These are phyloP conservation scores for Sisor rabdophorus DNA, from an alignment of 2,113 vertebrate species.

Conservation along the genomic window DNA sequence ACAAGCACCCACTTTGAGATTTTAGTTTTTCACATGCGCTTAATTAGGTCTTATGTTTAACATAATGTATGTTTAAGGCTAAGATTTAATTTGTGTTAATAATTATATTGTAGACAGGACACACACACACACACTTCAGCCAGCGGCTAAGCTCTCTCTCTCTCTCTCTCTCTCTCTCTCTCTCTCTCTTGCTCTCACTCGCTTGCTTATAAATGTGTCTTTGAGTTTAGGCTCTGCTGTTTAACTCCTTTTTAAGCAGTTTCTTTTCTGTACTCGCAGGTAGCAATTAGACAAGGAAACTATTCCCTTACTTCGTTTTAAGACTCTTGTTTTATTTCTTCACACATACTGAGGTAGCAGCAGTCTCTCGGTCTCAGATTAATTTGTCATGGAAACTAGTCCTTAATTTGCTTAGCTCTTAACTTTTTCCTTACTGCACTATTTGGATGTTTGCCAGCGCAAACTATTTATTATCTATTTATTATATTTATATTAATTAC, in stretches of 20 bases:
- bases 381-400: slow-evolving; percentile 34
- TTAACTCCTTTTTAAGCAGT: slow-evolving; percentile 25
- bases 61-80: neutral
- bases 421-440: neutral
- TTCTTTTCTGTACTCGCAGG: slow-evolving; percentile 15
- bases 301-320: slow-evolving; percentile 31
- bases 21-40: slow-evolving; percentile 14
- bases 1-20: neutral
- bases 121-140: neutral
- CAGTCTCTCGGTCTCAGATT: slow-evolving; percentile 18
- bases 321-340: neutral
- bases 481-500: too few relatives aligned
- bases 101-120: neutral
- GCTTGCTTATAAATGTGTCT: neutral
- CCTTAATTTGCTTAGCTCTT: slow-evolving; percentile 38
- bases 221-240: slow-evolving; percentile 31
- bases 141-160: neutral
- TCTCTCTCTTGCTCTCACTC: neutral
- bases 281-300: slow-evolving; percentile 28
- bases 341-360: slow-evolving; percentile 30
- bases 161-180: neutral
- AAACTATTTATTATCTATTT: slow-evolving; percentile 34
- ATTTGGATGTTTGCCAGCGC: slow-evolving; percentile 26
- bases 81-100: slow-evolving; percentile 9
- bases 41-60: slow-evolving; percentile 22